phyloP scores from a whole-genome alignment of 2,797 vertebrate genomes.

The Rachycentron canadum region DNA sequence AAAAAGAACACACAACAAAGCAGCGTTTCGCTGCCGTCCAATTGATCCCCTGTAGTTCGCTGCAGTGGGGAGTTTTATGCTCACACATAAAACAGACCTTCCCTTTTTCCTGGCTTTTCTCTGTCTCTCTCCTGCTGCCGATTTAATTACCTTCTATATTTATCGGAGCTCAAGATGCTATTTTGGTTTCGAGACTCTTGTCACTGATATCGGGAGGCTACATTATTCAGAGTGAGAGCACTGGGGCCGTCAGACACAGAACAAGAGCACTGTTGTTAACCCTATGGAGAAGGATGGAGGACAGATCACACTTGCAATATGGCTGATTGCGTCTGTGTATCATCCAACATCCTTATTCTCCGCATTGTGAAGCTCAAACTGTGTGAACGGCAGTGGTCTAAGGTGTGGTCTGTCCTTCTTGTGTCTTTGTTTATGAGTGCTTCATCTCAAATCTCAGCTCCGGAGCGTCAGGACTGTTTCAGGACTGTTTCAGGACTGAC shows the following conservation, averaged over 20 bases:
- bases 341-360: neutral
- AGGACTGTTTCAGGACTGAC: too few species aligned
- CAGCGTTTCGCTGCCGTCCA: constrained; percentile 12
- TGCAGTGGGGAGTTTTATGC: constrained; percentile 58
- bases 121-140: constrained; percentile 75
- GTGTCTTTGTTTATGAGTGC: constrained; percentile 57
- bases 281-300: constrained; percentile 50
- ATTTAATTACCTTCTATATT: constrained; percentile 88
- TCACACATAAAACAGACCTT: constrained; percentile 69
- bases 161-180: constrained; percentile 84
- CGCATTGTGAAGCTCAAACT: neutral
- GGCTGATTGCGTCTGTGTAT: constrained; percentile 16
- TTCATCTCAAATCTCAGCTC: constrained; percentile 49
- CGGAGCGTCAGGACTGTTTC: constrained; percentile 28
- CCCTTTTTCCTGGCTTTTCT: constrained; percentile 72
- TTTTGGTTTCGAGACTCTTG: constrained; percentile 84
- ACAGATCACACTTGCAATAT: constrained; percentile 26
- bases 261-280: constrained; percentile 71
- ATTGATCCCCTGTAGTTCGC: constrained; percentile 36
- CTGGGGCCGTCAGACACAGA: constrained; percentile 67
- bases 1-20: constrained; percentile 13
- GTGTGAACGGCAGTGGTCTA: neutral
- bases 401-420: constrained; percentile 64
- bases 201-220: constrained; percentile 83
- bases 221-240: constrained; percentile 82